Evolutionary conservation across 2,113 vertebrate species (phyloP).

Genomic region (Cettia cetti): DNA sequence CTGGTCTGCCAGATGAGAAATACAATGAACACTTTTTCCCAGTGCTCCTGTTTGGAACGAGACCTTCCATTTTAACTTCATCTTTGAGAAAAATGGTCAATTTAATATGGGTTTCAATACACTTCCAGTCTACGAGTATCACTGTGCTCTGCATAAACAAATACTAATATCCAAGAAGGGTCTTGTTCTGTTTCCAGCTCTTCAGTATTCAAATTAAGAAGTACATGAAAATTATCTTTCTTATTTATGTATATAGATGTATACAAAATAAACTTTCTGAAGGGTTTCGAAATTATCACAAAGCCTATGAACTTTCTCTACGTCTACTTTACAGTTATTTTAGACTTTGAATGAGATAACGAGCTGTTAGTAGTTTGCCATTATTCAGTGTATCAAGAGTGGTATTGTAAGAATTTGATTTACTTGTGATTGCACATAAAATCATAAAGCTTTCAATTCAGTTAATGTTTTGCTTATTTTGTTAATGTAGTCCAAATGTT

Average conservation of each 20-base stretch:
- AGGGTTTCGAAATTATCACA: not conserved
- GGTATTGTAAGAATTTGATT: constrained; percentile 60
- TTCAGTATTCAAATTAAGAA: not conserved
- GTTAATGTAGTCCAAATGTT: constrained; percentile 60
- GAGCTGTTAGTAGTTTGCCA: constrained; percentile 58
- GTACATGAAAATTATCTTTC: not conserved
- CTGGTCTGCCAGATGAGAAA: constrained; percentile 28
- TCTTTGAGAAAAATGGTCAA: constrained; percentile 14
- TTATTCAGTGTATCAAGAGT: constrained; percentile 55
- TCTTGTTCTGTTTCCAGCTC: not conserved
- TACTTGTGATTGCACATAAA: constrained; percentile 66
- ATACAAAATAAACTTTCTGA: not conserved
- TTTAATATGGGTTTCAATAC: not conserved
- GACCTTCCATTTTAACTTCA: constrained; percentile 19
- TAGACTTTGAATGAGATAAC: constrained; percentile 35
- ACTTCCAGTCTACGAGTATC: not conserved
- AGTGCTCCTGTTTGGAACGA: constrained; percentile 1
- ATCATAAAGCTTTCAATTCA: not conserved
- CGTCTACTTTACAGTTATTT: constrained; percentile 11
- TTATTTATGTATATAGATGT: not conserved
- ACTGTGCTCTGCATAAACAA: not conserved
- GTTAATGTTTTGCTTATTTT: constrained; percentile 71
- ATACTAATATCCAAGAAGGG: not conserved
- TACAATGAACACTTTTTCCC: constrained; percentile 11
- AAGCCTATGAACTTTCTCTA: not conserved